These are phyloP conservation scores for Peromyscus californicus DNA, from an alignment of 2,113 vertebrate species.

Conservation along the genomic window DNA sequence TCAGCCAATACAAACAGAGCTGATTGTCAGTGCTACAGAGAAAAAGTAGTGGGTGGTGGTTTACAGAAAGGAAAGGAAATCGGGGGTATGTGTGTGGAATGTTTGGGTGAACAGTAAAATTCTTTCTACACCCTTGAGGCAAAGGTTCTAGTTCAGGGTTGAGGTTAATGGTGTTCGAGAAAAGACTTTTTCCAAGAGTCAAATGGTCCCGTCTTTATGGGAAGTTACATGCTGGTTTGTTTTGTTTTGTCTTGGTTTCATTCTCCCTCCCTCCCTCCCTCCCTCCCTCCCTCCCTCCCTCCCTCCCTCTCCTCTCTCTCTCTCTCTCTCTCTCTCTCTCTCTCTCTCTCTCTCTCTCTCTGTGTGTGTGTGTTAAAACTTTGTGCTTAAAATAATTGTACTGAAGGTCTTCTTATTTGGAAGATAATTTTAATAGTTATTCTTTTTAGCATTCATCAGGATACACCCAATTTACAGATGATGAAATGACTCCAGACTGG, in stretches of 20 bases:
- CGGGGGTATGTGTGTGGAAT: constrained; percentile 36
- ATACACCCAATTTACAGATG: background rate
- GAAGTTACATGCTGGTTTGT: background rate
- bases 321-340: background rate
- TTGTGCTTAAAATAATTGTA: constrained; percentile 47
- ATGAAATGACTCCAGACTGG: background rate
- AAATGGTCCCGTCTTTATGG: background rate
- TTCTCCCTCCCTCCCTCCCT: background rate
- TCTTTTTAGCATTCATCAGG: background rate
- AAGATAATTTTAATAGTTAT: constrained; percentile 7
- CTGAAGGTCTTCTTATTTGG: background rate
- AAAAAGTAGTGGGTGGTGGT: background rate
- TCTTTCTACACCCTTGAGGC: constrained; percentile 64
- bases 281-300: background rate
- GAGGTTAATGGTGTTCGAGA: constrained; percentile 62
- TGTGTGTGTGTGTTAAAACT: background rate
- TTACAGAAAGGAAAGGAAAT: background rate
- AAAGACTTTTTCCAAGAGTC: constrained; percentile 20
- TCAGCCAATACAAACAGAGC: constrained; percentile 67
- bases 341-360: too few relatives aligned
- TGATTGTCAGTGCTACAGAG: background rate
- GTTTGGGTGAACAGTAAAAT: constrained; percentile 65
- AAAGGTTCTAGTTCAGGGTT: constrained; percentile 73
- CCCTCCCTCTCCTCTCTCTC: background rate
- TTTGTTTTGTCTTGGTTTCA: background rate